phyloP scores from a whole-genome alignment of 2,888 invertebrate genomes.

The Drosophila subsilvestris region DNA sequence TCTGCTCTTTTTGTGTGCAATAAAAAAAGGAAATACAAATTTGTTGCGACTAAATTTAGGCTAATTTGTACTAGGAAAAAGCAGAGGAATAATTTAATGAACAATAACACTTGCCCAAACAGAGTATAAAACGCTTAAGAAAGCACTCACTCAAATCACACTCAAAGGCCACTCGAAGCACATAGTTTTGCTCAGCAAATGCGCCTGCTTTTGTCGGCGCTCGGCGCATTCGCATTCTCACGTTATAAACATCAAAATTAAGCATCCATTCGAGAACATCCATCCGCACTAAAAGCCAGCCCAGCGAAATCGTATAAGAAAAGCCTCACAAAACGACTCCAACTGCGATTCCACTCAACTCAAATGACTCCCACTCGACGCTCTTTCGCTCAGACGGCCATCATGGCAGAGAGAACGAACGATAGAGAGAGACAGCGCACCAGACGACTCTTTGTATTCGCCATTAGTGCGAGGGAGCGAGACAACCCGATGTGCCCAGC shows the following conservation, averaged over 20 bases:
- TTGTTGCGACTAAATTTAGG: constrained; percentile 60
- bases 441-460: not conserved
- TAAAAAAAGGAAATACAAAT: constrained; percentile 60
- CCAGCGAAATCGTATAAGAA: constrained; percentile 57
- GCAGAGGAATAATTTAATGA: constrained; percentile 74
- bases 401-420: constrained; percentile 57
- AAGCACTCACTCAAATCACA: constrained; percentile 46
- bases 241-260: constrained; percentile 79
- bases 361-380: constrained; percentile 28
- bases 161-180: constrained; percentile 55
- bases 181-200: constrained; percentile 69
- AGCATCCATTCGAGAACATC: constrained; percentile 67
- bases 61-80: constrained; percentile 59
- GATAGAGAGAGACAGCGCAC: no score
- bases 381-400: constrained; percentile 73
- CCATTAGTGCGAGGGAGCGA: constrained; percentile 41
- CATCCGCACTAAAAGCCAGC: constrained; percentile 67
- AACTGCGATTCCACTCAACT: constrained; percentile 47
- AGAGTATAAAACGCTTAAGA: constrained; percentile 80
- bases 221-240: constrained; percentile 77
- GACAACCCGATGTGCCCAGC: constrained; percentile 56
- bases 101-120: constrained; percentile 80
- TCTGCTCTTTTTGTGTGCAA: constrained; percentile 39
- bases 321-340: constrained; percentile 46
- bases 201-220: constrained; percentile 46